A percentile compares a stretch with the other conserved stretches of the same genome.
Conservation (phyloP, 2,113 vertebrate genomes). For the Microtus richardsoni region DNA sequence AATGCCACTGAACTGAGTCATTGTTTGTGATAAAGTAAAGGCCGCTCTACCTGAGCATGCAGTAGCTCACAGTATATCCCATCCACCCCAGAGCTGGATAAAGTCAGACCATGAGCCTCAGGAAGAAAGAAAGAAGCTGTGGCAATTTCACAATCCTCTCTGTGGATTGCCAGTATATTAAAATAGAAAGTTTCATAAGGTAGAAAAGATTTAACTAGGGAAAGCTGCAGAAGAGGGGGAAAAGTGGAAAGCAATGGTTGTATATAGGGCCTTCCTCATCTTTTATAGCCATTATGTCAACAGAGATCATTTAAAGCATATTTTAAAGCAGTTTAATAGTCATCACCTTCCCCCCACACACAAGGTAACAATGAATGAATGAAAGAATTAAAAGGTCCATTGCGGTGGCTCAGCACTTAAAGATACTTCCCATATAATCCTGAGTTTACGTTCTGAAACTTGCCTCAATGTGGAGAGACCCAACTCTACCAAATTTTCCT, state of each 20-base stretch:
- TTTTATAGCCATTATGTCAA: background rate
- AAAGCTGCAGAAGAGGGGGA: background rate
- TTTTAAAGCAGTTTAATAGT: background rate
- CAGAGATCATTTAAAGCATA: background rate
- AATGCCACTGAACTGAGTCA: background rate
- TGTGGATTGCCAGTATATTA: background rate
- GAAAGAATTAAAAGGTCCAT: background rate
- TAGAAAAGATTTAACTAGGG: background rate
- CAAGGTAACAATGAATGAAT: background rate
- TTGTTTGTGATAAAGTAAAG: background rate
- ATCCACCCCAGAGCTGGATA: background rate
- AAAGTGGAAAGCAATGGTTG: no score
- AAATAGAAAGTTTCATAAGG: background rate
- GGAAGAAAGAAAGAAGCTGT: background rate
- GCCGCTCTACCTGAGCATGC: background rate
- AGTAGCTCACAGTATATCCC: background rate
- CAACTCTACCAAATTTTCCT: background rate
- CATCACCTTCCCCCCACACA: background rate
- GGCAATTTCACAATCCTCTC: background rate
- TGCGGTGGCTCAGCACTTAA: background rate
- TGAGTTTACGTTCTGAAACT: background rate
- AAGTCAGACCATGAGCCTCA: background rate
- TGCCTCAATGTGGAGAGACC: background rate
- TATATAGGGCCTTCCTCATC: background rate
- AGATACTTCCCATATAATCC: background rate